Evolutionary conservation across 2,113 vertebrate species (phyloP), one percentile per base, ranked within the genome.

Genomic region (Formicarius rufipectus): DNA sequence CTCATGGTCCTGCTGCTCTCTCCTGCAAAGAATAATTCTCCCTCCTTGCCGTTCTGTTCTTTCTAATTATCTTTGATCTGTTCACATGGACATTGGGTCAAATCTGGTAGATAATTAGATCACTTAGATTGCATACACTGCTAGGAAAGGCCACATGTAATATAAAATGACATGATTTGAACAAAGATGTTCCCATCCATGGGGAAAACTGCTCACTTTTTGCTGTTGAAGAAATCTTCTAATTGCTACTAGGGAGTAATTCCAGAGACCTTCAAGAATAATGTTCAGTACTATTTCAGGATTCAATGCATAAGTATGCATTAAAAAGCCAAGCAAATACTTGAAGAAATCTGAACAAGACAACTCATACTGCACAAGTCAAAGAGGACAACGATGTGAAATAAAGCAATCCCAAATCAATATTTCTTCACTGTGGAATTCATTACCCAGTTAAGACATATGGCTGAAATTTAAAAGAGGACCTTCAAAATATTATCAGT

Each of bases 361-460:
- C 23, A 87, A 28, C 25, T 78, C 24, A 33, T 87, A 79, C 68
- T 82, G 68, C n/a, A 76, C 17, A 58, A 78, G 52, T 68, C 79
- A 89, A 81, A 87, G 44, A 71, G 22, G 27, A 13, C 27, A 92
- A n/a, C 14, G 45, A 47, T 77, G 14, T 80, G 83, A 86, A 68
- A 69, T 77, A 77, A 87, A 90, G n/a, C 20, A 89, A 85, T 76
- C 40, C 44, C 44, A 92, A 86, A 92, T 90, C 83, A 95, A 76
- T 87, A 82, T 91, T 94, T 89, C 40, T 84, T 93, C 40, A 49
- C 37, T 5, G 31, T 73, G 37, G 53, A 92, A 87, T 93, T 91
- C n/a, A 79, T 89, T 92, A 75, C 30, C 44, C 89, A 71, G 60
- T 78, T 89, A 84, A 95, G 69, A 82, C n/a, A 91, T 82, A 91